These are phyloP conservation scores for Lepidocyrtinus sp. DNA, from an alignment of 2,888 invertebrate genomes.

Conservation along the genomic window DNA sequence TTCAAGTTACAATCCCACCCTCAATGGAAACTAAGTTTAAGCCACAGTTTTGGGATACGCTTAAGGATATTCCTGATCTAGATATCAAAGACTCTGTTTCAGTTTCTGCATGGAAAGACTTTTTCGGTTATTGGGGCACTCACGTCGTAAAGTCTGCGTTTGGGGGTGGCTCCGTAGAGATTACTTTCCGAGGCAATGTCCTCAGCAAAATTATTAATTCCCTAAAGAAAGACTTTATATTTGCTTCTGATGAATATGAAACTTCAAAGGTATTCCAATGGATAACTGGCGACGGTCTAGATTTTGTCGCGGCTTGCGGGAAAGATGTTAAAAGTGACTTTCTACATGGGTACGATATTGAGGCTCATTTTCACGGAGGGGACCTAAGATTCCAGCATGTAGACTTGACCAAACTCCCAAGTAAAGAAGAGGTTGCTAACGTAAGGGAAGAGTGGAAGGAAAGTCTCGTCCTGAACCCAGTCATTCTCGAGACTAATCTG, in stretches of 20 bases:
- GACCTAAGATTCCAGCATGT: conserved; percentile 51
- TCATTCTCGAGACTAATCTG: conserved; percentile 57
- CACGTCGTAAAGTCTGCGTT: conserved; percentile 58
- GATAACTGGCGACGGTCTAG: conserved; percentile 61
- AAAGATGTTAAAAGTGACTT: conserved; percentile 47
- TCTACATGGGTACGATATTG: conserved; percentile 54
- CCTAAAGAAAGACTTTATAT: conserved; percentile 49
- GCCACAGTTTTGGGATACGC: conserved; percentile 56
- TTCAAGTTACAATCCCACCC: conserved; percentile 49
- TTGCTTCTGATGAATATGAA: conserved; percentile 56
- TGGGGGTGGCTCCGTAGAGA: conserved; percentile 60
- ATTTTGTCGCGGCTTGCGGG: conserved; percentile 44
- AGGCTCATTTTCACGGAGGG: conserved; percentile 57
- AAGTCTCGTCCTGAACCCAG: conserved; percentile 48
- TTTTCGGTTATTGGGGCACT: conserved; percentile 64
- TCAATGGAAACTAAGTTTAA: conserved; percentile 51
- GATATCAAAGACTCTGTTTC: conserved; percentile 45
- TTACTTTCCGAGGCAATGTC: conserved; percentile 52
- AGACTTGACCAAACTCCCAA: conserved; percentile 56
- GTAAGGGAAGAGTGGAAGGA: conserved; percentile 61
- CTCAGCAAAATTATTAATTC: conserved; percentile 53
- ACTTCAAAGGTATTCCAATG: conserved; percentile 60
- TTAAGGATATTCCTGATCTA: conserved; percentile 48
- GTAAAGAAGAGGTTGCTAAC: conserved; percentile 51
- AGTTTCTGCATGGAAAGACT: conserved; percentile 53